Evolutionary conservation across 1,140 invertebrate genomes (phyloP), one percentile per base, ranked within the genome.

Genomic region (Littorina saxatilis): DNA sequence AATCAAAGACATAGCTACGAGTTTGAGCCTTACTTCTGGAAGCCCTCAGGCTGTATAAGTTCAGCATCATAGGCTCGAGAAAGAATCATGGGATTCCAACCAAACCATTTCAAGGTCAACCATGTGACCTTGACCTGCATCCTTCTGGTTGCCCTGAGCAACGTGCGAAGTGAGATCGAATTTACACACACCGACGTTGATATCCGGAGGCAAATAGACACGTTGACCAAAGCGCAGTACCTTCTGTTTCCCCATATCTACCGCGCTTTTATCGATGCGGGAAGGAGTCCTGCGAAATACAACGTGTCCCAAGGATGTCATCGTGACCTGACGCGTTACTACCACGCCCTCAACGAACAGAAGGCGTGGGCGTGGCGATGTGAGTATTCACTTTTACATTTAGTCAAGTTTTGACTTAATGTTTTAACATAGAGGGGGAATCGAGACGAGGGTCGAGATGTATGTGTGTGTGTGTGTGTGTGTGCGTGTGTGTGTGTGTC

Each of bases 291-390:
- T 11, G 35, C 13, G 1, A 47, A 68, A 15, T 77, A 70, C 52
- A 55, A 50, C 47, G 75, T 78, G 47, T 78, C 81, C 4, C 27
- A 13, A 1, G 4, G 9, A 0, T 82, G 81, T 43, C 39, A 43
- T n/a, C 1, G 32, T 0, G 50, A 43, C n/a, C 66, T 82, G 5
- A 35, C 20, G 1, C 75, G 47, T 5, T 82, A 82, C 66, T 70
- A 77, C 39, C 23, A 7, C 7, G 81, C 39, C n/a, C 63, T 82
- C 0, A 29, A 68, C 23, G 17, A 58, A 1, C 68, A 72, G 20
- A 37, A 82, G 66, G 39, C 39, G 11, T 82, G 81, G 81, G 81
- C 81, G 0, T 82, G 81, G 81, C 68, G 75, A 37, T 77, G 81
- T 82, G 63, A 75, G 81, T 82, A 37, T 20, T 5, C 17, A 47